phyloP scores from a whole-genome alignment of 2,888 invertebrate species.

The Drosophila helvetica region DNA sequence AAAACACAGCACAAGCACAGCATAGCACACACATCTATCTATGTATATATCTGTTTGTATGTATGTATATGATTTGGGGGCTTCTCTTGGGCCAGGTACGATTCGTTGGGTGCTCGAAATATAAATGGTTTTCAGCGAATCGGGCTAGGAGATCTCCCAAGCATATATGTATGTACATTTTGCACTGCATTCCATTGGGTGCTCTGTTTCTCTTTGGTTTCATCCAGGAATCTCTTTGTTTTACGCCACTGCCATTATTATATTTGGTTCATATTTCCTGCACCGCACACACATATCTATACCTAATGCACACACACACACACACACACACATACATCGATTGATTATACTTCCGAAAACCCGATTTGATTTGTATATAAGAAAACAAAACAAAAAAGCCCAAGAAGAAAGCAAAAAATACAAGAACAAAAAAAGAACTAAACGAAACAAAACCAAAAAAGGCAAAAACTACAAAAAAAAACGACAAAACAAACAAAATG shows the following conservation, averaged over 20 bases:
- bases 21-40: neutral
- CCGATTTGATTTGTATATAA: conserved; percentile 39
- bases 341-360: neutral
- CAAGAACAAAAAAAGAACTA: conserved; percentile 3
- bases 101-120: conserved; percentile 1
- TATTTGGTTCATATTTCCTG: neutral
- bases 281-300: neutral
- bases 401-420: conserved; percentile 5
- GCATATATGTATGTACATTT: neutral
- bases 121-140: conserved; percentile 5
- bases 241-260: conserved; percentile 3
- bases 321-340: conserved; percentile 12
- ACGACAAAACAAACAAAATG: neutral
- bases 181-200: neutral
- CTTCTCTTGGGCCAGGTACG: neutral
- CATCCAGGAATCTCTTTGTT: conserved; percentile 2
- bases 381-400: conserved; percentile 9
- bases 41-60: neutral
- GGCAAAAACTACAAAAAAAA: neutral
- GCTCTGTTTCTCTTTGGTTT: conserved; percentile 9
- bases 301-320: neutral
- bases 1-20: neutral
- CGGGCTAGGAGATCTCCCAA: neutral
- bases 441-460: conserved; percentile 11
- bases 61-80: neutral